Evolutionary conservation across 2,113 vertebrate genomes (phyloP), one percentile per base, ranked within the genome.

Genomic region (Butastur rufipennis): DNA sequence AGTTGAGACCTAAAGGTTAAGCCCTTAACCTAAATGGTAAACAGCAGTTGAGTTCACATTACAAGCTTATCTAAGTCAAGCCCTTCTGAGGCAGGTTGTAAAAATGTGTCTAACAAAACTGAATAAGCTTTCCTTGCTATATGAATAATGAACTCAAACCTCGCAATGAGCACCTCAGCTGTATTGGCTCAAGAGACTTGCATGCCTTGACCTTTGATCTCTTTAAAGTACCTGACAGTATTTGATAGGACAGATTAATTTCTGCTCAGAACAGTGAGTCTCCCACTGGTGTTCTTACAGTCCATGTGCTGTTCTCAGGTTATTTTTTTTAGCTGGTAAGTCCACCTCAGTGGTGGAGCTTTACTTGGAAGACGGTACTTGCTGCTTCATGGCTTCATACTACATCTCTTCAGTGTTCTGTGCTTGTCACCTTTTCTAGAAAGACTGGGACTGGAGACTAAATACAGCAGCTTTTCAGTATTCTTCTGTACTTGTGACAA

Each of bases 21-120:
- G 70, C 80, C 70, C 47, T 88, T 91, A 91, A 93, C 66, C 84
- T 89, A 42, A 93, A 90, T 62, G 70, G 72, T 91, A 87, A 93
- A 52, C 67, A 92, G 27, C 61, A 79, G 77, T 26, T 87, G 65
- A 93, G 74, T 78, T 96, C 75, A 61, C 18, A 34, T 84, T 86
- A 52, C 70, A 72, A 84, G 47, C 70, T 93, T 89, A 87, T 79
- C 38, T 89, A 91, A 77, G 84, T 93, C 86, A 91, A 65, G 78
- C 53, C 40, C 40, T 70, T 91, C 62, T 1, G 2, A 95, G 78
- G 58, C 0, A 0, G 47, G 48, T 32, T 90, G 48, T 91, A 87
- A 79, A 79, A 85, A 93, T 36, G 31, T 72, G 34, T 72, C 56
- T 87, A n/a, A 83, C 65, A 95, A 82, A 95, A 93, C 58, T 72